Percentiles rank a stretch among this genome's conserved stretches.
Conservation (phyloP, 2,888 invertebrate genomes). For the Drosophila siamana region DNA sequence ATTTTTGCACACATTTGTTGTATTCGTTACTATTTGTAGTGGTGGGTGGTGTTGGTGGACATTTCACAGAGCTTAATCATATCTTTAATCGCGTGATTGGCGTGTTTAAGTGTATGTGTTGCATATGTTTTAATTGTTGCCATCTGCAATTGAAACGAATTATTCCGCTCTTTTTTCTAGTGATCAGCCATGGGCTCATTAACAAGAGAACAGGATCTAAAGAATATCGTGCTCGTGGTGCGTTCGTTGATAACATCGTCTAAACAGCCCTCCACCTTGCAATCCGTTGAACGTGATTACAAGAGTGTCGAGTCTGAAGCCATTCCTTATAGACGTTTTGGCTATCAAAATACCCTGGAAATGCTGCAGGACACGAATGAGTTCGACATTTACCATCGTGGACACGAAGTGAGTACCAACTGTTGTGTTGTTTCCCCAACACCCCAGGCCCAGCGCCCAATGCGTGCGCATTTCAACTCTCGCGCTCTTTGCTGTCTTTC, state of each 20-base stretch:
- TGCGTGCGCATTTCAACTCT: conserved; percentile 17
- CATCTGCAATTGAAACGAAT: conserved; percentile 1
- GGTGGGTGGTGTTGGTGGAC: conserved; percentile 41
- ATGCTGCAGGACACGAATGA: conserved; percentile 88
- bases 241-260: conserved; percentile 82
- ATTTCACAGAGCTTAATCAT: conserved; percentile 49
- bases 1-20: conserved; percentile 38
- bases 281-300: conserved; percentile 87
- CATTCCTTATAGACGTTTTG: conserved; percentile 88
- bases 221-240: conserved; percentile 73
- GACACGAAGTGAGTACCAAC: conserved; percentile 47
- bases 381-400: conserved; percentile 85
- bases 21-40: conserved; percentile 30
- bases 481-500: conserved; percentile 1
- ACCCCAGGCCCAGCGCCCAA: conserved; percentile 21
- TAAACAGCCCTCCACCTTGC: conserved; percentile 80
- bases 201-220: conserved; percentile 64
- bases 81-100: conserved; percentile 42
- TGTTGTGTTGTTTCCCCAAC: background rate
- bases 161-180: conserved; percentile 25
- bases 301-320: conserved; percentile 87
- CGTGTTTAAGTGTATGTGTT: conserved; percentile 1
- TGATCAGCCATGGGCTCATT: conserved; percentile 12
- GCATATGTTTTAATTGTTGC: conserved; percentile 5
- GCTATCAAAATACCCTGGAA: conserved; percentile 87